phyloP scores from a whole-genome alignment of 2,888 invertebrate genomes.

The Harpalus rubripes region DNA sequence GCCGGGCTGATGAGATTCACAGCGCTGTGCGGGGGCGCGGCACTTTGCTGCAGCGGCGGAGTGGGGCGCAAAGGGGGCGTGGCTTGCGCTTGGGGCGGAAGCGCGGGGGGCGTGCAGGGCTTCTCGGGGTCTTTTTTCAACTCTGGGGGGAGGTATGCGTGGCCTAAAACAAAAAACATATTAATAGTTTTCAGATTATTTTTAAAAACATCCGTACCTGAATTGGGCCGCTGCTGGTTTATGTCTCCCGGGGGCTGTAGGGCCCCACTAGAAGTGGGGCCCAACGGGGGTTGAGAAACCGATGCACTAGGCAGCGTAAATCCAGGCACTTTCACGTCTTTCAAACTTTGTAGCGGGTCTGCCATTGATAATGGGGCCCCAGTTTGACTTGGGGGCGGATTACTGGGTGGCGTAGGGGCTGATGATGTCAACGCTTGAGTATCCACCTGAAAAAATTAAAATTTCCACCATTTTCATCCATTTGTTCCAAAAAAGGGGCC shows the following conservation, averaged over 20 bases:
- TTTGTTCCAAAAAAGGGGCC: too few species aligned
- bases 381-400: conserved; percentile 60
- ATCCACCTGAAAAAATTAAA: neutral
- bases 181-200: too few species aligned
- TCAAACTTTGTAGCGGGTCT: conserved; percentile 88
- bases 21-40: conserved; percentile 78
- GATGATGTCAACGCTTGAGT: neutral
- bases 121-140: conserved; percentile 70
- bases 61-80: conserved; percentile 72
- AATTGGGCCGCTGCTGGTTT: conserved; percentile 66
- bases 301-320: conserved; percentile 78
- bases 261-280: neutral
- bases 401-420: conserved; percentile 57
- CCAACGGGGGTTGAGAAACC: conserved; percentile 62
- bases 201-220: too few species aligned
- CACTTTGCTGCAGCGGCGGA: conserved; percentile 76
- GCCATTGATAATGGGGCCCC: conserved; percentile 74
- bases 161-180: too few species aligned
- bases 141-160: conserved; percentile 72
- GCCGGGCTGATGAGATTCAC: conserved; percentile 82
- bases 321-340: conserved; percentile 89
- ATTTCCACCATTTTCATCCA: too few species aligned
- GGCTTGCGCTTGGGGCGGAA: conserved; percentile 67
- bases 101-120: conserved; percentile 69
- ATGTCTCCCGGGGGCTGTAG: neutral